Evolutionary conservation across 2,113 vertebrate species (phyloP), one percentile per base, ranked within the genome.

Genomic region (Eolophus roseicapilla): DNA sequence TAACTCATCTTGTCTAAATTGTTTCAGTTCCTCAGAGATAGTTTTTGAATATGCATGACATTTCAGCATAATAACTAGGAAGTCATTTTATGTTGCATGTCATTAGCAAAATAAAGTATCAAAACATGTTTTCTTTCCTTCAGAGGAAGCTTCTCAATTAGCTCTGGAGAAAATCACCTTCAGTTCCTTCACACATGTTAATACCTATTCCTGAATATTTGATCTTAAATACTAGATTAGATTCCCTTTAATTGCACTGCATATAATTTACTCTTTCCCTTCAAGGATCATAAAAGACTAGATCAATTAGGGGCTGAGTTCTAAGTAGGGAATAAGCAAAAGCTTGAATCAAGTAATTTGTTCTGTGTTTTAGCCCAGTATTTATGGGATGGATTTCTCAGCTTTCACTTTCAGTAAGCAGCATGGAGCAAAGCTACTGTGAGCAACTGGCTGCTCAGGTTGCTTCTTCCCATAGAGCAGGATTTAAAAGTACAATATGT

Each of bases 11-110:
- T 94, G 74, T 80, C 91, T 93, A 96, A 96, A 96, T 96, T 82
- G 77, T 96, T 96, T 93, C 88, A 85, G 92, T 95, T 95, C 96
- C 93, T 96, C 74, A 23, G 96, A 97, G 95, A 93, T 79, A 75
- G 57, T 84, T 95, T 93, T 78, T 97, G 95, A 97, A 96, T 96
- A 97, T 97, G 92, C 91, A 96, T 96, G 86, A 91, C 74, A 59
- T 93, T 94, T 86, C 95, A 69, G 86, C 81, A 92, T 96, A 96
- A 95, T 93, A 97, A 95, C 86, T 87, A 93, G 93, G 92, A 95
- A 97, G 81, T 91, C 52, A 93, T 96, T 92, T 96, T 82, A 46
- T 94, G 88, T 91, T 92, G 80, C 96, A 89, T 91, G 81, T 96
- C 83, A 91, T 96, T 97, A 96, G 44, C 52, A 95, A 96, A 95